Base-by-base conservation (phyloP, 1,140 invertebrate species). In the Anastatus disparis region DNA sequence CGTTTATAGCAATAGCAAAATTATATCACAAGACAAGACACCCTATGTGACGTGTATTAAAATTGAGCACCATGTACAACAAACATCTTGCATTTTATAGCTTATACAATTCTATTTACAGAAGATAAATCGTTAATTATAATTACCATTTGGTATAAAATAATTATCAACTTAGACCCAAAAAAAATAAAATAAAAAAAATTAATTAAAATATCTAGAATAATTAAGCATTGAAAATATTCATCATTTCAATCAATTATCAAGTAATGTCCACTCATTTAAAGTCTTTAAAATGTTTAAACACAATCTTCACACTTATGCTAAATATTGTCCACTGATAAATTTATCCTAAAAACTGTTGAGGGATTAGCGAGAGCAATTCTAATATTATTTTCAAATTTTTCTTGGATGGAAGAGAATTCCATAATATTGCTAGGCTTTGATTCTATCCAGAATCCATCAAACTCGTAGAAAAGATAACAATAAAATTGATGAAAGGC, bases 371-470 rank as follows among this genome's bases (percentile, higher is more conserved):
- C 80, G 62, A 95, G 84, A 69, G 88, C 85, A 59, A 81, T 78
- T 78, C 90, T 88, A 46, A 95, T 89, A 72, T 88, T 89, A 63
- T 88, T 89, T 81, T 96, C 93, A 86, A 97, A 98, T 76, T 91
- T 92, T 75, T 93, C 90, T 81, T 92, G 91, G 63, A 97, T 93
- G 35, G 89, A 89, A 20, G 93, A 93, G 83, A 98, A 98, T 81
- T 98, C 94, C 96, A 98, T 98, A 68, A 98, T 94, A 84, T 96
- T 93, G 70, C 89, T 89, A 0, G 96, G 96, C 78, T 96, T 95
- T 29, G 94, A 93, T 66, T 93, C 89, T 53, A 97, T 89, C 97
- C 97, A 98, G 81, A 96, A 93, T 76, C 92, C 91, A 84, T 97
- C 95, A 87, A 99, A 98, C 80, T 97, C 93, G 78, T 93, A 95